A percentile compares a stretch with the other conserved stretches of the same genome.
phyloP scores from a whole-genome alignment of 2,797 vertebrate species.

The Muraenolepis orangiensis region DNA sequence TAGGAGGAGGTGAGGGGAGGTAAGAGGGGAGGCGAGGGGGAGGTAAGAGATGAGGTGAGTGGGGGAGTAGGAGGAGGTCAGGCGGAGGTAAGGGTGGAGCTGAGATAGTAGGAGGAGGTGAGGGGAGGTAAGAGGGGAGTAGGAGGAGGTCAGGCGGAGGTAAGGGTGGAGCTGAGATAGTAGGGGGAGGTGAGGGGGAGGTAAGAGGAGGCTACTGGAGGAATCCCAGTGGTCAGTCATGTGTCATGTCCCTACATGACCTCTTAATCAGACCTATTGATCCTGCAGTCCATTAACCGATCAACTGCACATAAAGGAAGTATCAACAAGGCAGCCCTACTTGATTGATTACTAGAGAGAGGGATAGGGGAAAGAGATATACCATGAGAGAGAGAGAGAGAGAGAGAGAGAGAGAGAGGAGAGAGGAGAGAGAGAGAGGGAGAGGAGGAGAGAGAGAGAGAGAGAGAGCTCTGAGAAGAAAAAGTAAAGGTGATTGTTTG shows the following conservation, averaged over 20 bases:
- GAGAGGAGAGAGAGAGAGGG: too few species aligned
- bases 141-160: neutral
- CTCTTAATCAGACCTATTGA: conserved; percentile 72
- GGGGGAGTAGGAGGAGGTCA: too few species aligned
- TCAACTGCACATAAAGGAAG: conserved; percentile 54
- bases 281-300: conserved; percentile 54
- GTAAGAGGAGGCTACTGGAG: conserved; percentile 13
- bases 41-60: neutral
- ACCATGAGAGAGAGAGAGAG: neutral
- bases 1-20: too few species aligned
- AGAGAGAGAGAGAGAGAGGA: too few species aligned
- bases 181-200: conserved; percentile 28
- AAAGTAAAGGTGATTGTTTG: too few species aligned
- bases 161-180: conserved; percentile 4
- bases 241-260: conserved; percentile 68
- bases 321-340: conserved; percentile 45
- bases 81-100: too few species aligned
- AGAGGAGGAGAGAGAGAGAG: too few species aligned
- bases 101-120: too few species aligned
- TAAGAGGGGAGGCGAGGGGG: too few species aligned
- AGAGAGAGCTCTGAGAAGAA: too few species aligned
- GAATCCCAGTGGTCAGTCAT: conserved; percentile 50
- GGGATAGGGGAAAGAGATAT: neutral
- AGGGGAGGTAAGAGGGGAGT: too few species aligned
- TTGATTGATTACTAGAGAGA: conserved; percentile 26